Base-by-base conservation (phyloP, 2,113 vertebrate species). In the Phalacrocorax carbo region DNA sequence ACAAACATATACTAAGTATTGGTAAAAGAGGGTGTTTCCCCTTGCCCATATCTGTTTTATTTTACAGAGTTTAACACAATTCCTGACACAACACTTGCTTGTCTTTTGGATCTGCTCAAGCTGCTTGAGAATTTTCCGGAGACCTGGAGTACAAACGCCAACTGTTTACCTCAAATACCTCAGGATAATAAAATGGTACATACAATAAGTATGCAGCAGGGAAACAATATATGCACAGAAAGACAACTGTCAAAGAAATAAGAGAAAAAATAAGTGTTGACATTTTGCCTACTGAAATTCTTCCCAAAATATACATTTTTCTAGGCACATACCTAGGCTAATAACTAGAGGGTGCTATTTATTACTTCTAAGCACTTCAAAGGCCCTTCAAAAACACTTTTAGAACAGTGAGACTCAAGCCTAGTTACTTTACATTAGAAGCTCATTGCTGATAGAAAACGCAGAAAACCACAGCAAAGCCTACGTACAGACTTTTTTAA, bases 311-410 rank as follows among this genome's bases (percentile, higher is more conserved):
- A 92, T 1, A 79, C 80, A 58, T 85, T 95, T 95, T 91, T 87
- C 73, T 94, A 85, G 94, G 89, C 95, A 88, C 73, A 61, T 81
- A 87, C 60, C 62, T 62, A 30, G 34, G 76, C 85, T 96, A 97
- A 93, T 93, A 96, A 96, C 83, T 91, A 77, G 88, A 97, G 77
- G 86, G 86, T 95, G 94, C 96, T 89, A 70, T 88, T 91, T 57
- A 82, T 87, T 84, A 89, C 85, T 89, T 79, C 32, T 34, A 72
- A 85, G 73, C 77, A 95, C 95, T 97, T 97, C 92, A 93, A 95
- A 97, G 93, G 78, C 62, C 81, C 54, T 94, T 95, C 94, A 96
- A 25, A 93, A 95, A 84, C 91, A 90, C 91, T 88, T 94, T 40
- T 32, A 76, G 87, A 92, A 22, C 62, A 85, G 30, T 27, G 36